A percentile compares a stretch with the other conserved stretches of the same genome.
phyloP scores from a whole-genome alignment of 2,113 vertebrate species.

The Dipodomys spectabilis region DNA sequence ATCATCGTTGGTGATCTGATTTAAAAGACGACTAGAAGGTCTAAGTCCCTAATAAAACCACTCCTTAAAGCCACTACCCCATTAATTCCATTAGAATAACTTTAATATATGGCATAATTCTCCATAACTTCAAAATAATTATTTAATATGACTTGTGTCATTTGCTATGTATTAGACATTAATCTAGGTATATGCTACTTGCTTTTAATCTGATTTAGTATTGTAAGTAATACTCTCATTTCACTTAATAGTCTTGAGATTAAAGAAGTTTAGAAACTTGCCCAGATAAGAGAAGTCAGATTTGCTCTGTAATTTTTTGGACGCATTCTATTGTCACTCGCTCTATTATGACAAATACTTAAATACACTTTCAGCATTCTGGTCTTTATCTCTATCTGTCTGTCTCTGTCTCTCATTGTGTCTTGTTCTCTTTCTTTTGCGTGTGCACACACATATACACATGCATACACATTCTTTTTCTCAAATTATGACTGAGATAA shows the following conservation, averaged over 20 bases:
- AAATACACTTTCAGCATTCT: neutral
- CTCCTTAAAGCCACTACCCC: neutral
- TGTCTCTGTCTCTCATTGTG: neutral
- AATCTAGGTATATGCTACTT: neutral
- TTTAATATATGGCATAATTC: neutral
- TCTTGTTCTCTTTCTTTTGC: too few relatives aligned
- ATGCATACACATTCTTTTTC: neutral
- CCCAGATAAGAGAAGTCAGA: slow-evolving; percentile 9
- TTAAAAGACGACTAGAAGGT: neutral
- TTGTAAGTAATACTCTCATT: neutral
- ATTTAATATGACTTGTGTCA: neutral
- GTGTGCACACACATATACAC: neutral
- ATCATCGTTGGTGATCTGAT: neutral
- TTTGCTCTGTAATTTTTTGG: neutral
- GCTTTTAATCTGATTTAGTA: neutral
- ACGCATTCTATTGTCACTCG: neutral
- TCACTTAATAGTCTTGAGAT: neutral
- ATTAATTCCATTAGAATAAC: slow-evolving; percentile 2
- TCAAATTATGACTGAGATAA: slow-evolving; percentile 25
- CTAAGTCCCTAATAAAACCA: neutral
- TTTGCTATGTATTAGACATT: neutral
- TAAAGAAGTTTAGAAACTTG: neutral
- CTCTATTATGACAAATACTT: neutral
- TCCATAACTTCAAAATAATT: slow-evolving; percentile 1
- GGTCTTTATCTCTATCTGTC: neutral